These are phyloP conservation scores for Adrianichthys oophorus DNA, from an alignment of 2,797 vertebrate genomes.

Conservation along the genomic window DNA sequence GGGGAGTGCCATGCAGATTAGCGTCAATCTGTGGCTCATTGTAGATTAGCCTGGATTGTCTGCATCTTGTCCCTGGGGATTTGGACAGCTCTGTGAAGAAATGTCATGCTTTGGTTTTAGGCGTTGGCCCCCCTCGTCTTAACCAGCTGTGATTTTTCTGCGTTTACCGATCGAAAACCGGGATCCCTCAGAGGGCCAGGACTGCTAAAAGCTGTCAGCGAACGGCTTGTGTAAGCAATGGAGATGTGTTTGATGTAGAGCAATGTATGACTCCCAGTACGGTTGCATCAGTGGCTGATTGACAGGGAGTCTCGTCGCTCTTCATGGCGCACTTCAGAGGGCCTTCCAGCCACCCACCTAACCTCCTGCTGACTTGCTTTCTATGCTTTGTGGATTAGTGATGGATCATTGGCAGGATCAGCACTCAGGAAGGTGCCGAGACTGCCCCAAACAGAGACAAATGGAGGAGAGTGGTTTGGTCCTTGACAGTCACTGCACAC, in stretches of 20 bases:
- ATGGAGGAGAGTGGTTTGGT: constrained; percentile 47
- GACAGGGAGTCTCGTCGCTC: constrained; percentile 54
- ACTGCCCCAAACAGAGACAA: constrained; percentile 59
- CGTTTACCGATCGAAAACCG: constrained; percentile 48
- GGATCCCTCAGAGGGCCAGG: constrained; percentile 31
- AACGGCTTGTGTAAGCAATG: constrained; percentile 63
- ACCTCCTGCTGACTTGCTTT: constrained; percentile 34
- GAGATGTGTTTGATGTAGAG: constrained; percentile 66
- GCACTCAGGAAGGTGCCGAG: constrained; percentile 41
- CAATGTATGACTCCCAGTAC: constrained; percentile 43
- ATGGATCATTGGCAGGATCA: constrained; percentile 63
- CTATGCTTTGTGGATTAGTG: constrained; percentile 50
- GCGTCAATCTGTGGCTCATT: constrained; percentile 48
- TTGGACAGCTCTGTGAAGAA: constrained; percentile 52
- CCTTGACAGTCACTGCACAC: constrained; percentile 31
- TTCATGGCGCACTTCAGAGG: constrained; percentile 48
- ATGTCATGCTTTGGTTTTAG: constrained; percentile 57
- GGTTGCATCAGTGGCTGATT: constrained; percentile 58
- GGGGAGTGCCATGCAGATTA: constrained; percentile 57
- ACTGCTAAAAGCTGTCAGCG: constrained; percentile 50
- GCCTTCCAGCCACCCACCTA: constrained; percentile 41
- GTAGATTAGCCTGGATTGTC: constrained; percentile 64
- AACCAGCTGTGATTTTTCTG: constrained; percentile 53
- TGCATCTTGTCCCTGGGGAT: constrained; percentile 43
- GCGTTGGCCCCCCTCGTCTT: constrained; percentile 30